Base-by-base conservation (phyloP, 2,113 vertebrate species). In the Gallinago jamesoni region DNA sequence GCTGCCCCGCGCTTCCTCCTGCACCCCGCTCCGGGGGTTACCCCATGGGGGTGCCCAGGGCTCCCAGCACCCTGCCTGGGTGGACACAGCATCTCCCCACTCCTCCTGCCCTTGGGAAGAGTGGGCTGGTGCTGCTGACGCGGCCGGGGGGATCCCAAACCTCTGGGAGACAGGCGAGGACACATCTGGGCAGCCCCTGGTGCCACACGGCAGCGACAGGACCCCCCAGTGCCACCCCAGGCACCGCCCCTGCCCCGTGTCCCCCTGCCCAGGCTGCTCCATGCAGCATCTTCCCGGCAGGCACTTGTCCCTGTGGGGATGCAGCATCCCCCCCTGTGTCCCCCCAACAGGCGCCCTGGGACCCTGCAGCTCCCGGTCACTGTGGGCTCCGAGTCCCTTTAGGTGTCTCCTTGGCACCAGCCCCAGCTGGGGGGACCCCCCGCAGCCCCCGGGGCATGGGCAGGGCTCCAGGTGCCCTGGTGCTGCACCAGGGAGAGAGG, bases 1-100 rank as follows among this genome's bases (percentile, higher is more conserved):
- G 27, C 59, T 60, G 39, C n/a, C 39, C 2, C 0, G 0, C 10
- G 3, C 35, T 27, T 30, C 24, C 12, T 31, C 24, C 39, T 18
- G 66, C 13, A 3, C 2, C 0, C 2, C 3, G 21, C 66, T 25
- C 56, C 18, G 0, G 1, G 23, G 9, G 19, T 48, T 5, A 25
- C 1, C 4, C 12, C 21, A 2, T 0, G 1, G 59, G 52, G 24
- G 37, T 30, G 16, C 15, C 15, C 25, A 10, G 39, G 30, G 37
- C 45, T 86, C 67, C 39, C 52, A 1, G 1, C 16, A 20, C 37
- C 37, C 41, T 45, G 10, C 47, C 23, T 4, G 41, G 35, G 13
- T 7, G 6, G 23, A 16, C 4, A 3, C 37, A 23, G 43, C 50
- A 13, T 28, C 30, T n/a, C 50, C 53, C 31, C 1, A 2, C 56